phyloP scores from a whole-genome alignment of 23 tunicate genomes.

The Aplidium turbinatum region DNA sequence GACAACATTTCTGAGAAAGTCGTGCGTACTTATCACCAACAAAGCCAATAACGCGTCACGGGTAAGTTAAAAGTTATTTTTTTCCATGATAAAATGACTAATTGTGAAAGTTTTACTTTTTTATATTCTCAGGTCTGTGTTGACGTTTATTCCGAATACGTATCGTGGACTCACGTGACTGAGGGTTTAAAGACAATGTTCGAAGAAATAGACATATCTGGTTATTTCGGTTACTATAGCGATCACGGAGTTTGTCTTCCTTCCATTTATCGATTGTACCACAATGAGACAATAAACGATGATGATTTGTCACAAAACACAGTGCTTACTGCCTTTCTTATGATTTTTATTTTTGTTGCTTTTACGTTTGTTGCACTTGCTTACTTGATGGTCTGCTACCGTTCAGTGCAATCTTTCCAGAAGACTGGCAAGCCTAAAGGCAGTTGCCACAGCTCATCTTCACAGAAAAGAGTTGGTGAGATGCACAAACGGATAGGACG shows the following conservation, averaged over 20 bases:
- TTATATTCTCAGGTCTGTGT: background rate
- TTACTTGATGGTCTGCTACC: slow-evolving; percentile 21
- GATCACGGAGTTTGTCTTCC: slow-evolving; percentile 55
- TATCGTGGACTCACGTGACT: slow-evolving; percentile 2
- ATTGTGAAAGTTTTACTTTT: background rate
- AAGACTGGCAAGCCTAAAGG: background rate
- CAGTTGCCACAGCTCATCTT: background rate
- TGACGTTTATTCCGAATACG: background rate
- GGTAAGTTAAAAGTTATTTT: too few relatives aligned
- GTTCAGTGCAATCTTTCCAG: slow-evolving; percentile 1
- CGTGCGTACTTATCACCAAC: too few relatives aligned
- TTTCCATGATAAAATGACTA: slow-evolving; percentile 1
- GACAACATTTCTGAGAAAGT: slow-evolving; percentile 20
- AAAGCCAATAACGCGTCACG: background rate
- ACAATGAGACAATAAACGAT: background rate
- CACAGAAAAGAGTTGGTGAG: background rate
- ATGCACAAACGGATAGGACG: slow-evolving; percentile 44
- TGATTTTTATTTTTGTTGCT: slow-evolving; percentile 28
- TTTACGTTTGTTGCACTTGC: slow-evolving; percentile 38
- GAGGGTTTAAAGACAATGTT: background rate
- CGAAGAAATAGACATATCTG: background rate
- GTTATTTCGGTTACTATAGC: slow-evolving; percentile 51
- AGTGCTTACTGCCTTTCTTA: slow-evolving; percentile 21
- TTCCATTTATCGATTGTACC: background rate
- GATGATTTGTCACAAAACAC: background rate